These are phyloP conservation scores for Melanotaenia duboulayi DNA, from an alignment of 2,113 vertebrate species.

Conservation along the genomic window DNA sequence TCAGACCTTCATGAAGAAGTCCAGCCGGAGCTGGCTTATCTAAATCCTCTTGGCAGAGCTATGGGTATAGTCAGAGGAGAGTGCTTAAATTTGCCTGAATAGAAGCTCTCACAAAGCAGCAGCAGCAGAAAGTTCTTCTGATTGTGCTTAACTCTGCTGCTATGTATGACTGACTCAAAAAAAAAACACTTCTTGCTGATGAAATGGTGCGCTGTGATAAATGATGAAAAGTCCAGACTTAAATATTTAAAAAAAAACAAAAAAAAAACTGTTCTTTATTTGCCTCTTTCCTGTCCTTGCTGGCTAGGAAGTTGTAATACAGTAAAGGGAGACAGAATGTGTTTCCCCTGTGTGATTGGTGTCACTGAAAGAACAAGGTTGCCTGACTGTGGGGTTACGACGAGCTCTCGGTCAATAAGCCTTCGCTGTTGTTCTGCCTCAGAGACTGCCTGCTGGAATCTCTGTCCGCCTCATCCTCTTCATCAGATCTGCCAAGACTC, in stretches of 20 bases:
- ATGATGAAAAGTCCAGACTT: constrained; percentile 8
- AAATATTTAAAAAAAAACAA: no score
- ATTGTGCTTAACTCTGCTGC: constrained; percentile 31
- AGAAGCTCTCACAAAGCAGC: constrained; percentile 67
- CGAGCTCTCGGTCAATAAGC: constrained; percentile 78
- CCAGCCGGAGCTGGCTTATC: constrained; percentile 71
- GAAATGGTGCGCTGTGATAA: constrained; percentile 13
- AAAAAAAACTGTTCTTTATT: constrained; percentile 11
- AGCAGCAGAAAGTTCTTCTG: constrained; percentile 51
- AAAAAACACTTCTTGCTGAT: constrained; percentile 5
- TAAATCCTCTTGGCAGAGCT: constrained; percentile 77
- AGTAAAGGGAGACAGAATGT: constrained; percentile 12
- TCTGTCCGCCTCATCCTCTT: constrained; percentile 80
- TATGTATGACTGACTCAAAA: constrained; percentile 32
- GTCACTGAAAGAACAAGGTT: constrained; percentile 42
- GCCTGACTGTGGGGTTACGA: constrained; percentile 63
- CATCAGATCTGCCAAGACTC: constrained; percentile 83
- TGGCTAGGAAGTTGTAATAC: constrained; percentile 28
- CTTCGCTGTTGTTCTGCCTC: constrained; percentile 84
- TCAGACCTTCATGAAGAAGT: constrained; percentile 66
- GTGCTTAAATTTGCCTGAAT: constrained; percentile 74
- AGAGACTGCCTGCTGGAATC: constrained; percentile 77
- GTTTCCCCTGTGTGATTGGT: constrained; percentile 46
- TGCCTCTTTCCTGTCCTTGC: constrained; percentile 27
- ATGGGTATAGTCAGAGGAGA: constrained; percentile 55